These are phyloP conservation scores for Nyctereutes procyonoides DNA, from an alignment of 2,113 vertebrate genomes.

Conservation along the genomic window DNA sequence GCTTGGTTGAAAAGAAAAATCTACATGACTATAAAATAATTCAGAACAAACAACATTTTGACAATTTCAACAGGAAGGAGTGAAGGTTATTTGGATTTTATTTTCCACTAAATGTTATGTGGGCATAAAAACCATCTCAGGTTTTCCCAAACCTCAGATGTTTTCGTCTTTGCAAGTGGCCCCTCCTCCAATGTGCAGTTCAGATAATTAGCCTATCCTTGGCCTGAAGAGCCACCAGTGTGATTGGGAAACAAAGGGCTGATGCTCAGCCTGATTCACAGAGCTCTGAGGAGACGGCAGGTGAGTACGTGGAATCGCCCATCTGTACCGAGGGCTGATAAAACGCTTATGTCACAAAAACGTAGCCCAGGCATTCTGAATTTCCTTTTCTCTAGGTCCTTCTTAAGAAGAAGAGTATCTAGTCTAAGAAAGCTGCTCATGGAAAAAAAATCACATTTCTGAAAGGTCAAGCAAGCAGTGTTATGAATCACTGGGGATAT, in stretches of 20 bases:
- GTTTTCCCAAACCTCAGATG: conserved; percentile 2
- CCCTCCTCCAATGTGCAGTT: conserved; percentile 42
- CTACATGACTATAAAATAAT: conserved; percentile 5
- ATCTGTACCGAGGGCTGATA: not conserved
- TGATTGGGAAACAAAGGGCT: not conserved
- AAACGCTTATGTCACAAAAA: not conserved
- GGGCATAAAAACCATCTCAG: conserved; percentile 7
- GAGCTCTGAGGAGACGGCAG: not conserved
- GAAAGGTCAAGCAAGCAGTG: not conserved
- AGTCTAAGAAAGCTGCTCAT: not conserved
- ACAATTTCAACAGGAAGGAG: conserved; percentile 49
- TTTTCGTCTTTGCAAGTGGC: conserved; percentile 35
- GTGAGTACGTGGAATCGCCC: not conserved
- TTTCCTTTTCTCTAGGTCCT: not conserved
- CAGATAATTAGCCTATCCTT: not conserved
- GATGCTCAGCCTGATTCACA: not conserved
- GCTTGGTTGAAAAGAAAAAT: not conserved
- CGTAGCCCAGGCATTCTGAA: not conserved
- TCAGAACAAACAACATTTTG: conserved; percentile 21
- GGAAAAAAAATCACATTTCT: not conserved
- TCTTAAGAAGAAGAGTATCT: not conserved
- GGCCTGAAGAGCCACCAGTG: not conserved
- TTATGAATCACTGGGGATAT: not conserved
- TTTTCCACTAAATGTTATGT: conserved; percentile 44
- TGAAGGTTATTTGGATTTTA: conserved; percentile 9